Conservation (phyloP, 2,888 invertebrate genomes). For the Hyposoter didymator region DNA sequence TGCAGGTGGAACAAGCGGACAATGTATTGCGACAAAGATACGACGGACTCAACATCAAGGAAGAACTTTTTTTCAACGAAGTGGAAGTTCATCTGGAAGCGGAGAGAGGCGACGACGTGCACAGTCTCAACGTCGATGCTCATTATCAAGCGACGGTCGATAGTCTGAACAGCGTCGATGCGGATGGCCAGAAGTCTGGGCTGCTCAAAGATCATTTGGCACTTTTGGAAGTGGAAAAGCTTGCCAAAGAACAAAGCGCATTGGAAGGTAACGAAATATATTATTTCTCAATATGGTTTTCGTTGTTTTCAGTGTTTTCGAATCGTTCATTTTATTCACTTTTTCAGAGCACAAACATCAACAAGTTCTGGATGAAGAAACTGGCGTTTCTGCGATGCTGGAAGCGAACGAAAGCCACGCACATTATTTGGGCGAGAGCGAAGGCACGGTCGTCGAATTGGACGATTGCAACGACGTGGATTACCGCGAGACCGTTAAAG, state of each 20-base stretch:
- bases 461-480: slow-evolving; percentile 51
- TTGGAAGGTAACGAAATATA: slow-evolving; percentile 60
- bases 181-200: slow-evolving; percentile 70
- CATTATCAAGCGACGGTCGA: slow-evolving; percentile 69
- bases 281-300: not conserved
- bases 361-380: slow-evolving; percentile 13
- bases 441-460: slow-evolving; percentile 44
- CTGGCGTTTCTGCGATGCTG: slow-evolving; percentile 46
- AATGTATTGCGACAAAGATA: slow-evolving; percentile 78
- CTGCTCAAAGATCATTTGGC: slow-evolving; percentile 79
- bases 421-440: slow-evolving; percentile 50
- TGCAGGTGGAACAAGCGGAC: slow-evolving; percentile 82
- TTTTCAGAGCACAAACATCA: slow-evolving; percentile 43
- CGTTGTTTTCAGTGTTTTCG: not conserved
- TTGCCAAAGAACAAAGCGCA: slow-evolving; percentile 70
- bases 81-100: slow-evolving; percentile 78
- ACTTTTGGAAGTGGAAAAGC: slow-evolving; percentile 77
- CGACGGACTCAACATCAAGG: slow-evolving; percentile 78
- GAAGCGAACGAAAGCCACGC: slow-evolving; percentile 32
- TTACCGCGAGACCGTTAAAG: slow-evolving; percentile 56
- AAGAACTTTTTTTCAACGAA: slow-evolving; percentile 81
- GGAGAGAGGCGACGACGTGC: slow-evolving; percentile 69
- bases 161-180: slow-evolving; percentile 58
- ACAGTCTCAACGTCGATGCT: slow-evolving; percentile 65
- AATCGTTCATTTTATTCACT: not conserved